phyloP scores from a whole-genome alignment of 1,140 invertebrate species.

The Physella acuta region DNA sequence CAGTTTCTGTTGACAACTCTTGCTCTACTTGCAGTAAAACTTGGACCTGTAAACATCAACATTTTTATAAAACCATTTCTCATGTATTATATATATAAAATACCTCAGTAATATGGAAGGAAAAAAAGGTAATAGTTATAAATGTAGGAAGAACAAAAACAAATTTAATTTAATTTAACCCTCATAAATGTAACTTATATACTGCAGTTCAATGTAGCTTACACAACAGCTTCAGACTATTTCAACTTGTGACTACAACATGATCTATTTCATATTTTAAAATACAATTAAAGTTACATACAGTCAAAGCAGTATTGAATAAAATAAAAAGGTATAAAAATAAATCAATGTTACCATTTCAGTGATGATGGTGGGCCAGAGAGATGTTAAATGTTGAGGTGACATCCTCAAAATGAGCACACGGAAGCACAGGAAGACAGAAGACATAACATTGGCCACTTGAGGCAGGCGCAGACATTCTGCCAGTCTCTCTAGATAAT shows the following conservation, averaged over 20 bases:
- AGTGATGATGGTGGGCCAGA: slow-evolving; percentile 93
- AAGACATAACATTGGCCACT: slow-evolving; percentile 80
- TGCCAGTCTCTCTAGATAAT: slow-evolving; percentile 87
- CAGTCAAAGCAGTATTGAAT: no score
- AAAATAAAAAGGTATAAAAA: no score
- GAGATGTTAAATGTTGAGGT: slow-evolving; percentile 80
- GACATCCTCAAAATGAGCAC: slow-evolving; percentile 86
- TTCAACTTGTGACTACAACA: no score
- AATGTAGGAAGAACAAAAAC: no score
- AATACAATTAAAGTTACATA: no score
- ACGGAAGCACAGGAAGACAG: slow-evolving; percentile 88
- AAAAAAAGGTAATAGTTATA: no score
- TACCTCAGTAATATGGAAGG: no score
- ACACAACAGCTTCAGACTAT: background rate
- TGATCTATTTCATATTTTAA: no score
- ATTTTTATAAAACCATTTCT: no score
- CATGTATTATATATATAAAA: no score
- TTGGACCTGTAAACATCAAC: slow-evolving; percentile 70
- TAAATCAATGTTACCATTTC: slow-evolving; percentile 72
- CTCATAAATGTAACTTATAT: no score
- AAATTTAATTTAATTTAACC: no score
- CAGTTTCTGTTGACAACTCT: slow-evolving; percentile 76
- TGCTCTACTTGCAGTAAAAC: slow-evolving; percentile 89
- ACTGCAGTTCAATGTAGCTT: background rate
- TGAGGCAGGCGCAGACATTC: slow-evolving; percentile 80